Conservation (phyloP, 2,888 invertebrate species). For the Cheilosia grossa region DNA sequence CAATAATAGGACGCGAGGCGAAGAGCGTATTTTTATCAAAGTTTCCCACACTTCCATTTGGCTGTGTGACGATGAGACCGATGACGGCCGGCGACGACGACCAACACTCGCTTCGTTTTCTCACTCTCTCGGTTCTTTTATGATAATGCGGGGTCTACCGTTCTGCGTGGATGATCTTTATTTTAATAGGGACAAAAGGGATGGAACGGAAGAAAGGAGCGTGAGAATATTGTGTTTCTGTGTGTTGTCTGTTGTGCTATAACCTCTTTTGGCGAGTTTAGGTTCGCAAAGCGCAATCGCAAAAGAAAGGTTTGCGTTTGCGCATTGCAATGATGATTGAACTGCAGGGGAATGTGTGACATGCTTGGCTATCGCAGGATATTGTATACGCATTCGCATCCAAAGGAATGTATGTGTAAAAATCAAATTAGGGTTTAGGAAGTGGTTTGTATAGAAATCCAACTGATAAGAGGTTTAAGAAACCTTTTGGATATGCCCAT, state of each 20-base stretch:
- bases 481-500: no score
- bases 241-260: slow-evolving; percentile 12
- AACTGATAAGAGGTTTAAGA: no score
- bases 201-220: slow-evolving; percentile 68
- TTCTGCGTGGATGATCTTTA: slow-evolving; percentile 70
- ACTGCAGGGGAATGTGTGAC: neutral
- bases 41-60: slow-evolving; percentile 58
- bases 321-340: slow-evolving; percentile 18
- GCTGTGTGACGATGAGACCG: slow-evolving; percentile 8
- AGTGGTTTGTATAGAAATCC: no score
- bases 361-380: neutral
- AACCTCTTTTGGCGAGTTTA: slow-evolving; percentile 29
- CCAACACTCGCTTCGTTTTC: slow-evolving; percentile 55
- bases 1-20: slow-evolving; percentile 7
- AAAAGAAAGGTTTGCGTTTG: slow-evolving; percentile 20
- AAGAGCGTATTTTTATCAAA: slow-evolving; percentile 39
- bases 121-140: slow-evolving; percentile 63
- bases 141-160: slow-evolving; percentile 61
- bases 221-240: slow-evolving; percentile 62
- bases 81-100: slow-evolving; percentile 12
- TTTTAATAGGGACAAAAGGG: slow-evolving; percentile 61
- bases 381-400: no score
- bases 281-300: slow-evolving; percentile 24
- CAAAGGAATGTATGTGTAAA: no score
- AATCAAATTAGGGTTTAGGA: no score